Evolutionary conservation across 2,888 invertebrate species (phyloP), one percentile per base, ranked within the genome.

Genomic region (Ochropacha duplaris): DNA sequence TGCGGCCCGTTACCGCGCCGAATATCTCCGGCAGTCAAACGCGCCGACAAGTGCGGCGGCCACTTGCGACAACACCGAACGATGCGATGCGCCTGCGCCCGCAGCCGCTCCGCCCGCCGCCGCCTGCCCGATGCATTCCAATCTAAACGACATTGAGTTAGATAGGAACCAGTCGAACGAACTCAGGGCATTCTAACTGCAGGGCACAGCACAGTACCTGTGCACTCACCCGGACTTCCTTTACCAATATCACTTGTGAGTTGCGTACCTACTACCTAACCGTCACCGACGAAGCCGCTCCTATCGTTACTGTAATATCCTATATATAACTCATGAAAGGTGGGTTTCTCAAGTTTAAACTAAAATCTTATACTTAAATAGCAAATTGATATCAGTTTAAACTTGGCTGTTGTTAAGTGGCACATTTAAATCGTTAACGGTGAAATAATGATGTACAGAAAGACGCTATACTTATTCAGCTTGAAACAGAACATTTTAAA

Each of bases 1-100:
- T 90, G 86, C 85, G 90, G 89, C 86, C 92, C 92, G 92, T 92
- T 92, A 92, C 91, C 86, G 91, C 88, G 91, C 91, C 92, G 91
- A 92, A 92, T 90, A 91, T 91, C 91, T 90, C 89, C 84, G 81
- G 83, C 89, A 87, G 87, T 90, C 91, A 91, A 91, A 91, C 88
- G 91, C 85, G 90, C 91, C 92, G 90, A 90, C 92, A 90, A 92
- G 91, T 91, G 92, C 89, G 89, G 78, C 81, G 83, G 85, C 87
- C 90, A 89, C 91, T 90, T 88, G 90, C 89, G 91, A 90, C 91
- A 88, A 90, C 89, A 88, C 83, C 84, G 86, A 78, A 78, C 88
- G 87, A 86, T 86, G 88, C 88, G 87, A 86, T 86, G 88, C 83
- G 81, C 81, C 80, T 74, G 77, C 44, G n/a, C 6, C 44, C 75